These are phyloP conservation scores for Stenchaetothrips biformis DNA, from an alignment of 2,888 invertebrate genomes.

Conservation along the genomic window DNA sequence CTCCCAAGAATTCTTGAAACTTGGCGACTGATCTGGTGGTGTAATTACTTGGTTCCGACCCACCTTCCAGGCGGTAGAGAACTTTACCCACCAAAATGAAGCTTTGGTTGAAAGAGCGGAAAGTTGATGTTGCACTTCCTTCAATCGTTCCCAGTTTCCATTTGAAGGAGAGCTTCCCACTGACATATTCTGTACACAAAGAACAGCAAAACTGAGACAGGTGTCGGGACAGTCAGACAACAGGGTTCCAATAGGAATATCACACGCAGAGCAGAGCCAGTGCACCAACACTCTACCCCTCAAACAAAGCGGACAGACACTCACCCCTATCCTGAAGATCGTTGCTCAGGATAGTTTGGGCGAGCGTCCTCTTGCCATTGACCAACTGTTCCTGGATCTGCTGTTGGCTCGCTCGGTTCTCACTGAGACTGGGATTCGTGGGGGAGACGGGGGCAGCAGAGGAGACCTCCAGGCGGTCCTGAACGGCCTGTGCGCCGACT, in stretches of 20 bases:
- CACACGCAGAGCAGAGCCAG: neutral
- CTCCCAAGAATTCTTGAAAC: neutral
- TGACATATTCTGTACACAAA: neutral
- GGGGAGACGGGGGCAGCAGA: too few relatives aligned
- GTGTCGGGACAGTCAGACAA: neutral
- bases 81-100: constrained; percentile 2
- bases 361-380: neutral
- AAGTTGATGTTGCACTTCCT: neutral
- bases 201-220: neutral
- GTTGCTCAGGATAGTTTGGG: neutral
- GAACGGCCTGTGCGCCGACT: too few relatives aligned
- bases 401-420: neutral
- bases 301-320: neutral
- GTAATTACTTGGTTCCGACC: neutral
- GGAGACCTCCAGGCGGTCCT: too few relatives aligned
- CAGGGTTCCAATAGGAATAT: neutral
- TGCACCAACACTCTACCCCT: neutral
- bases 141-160: neutral
- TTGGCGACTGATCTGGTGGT: neutral
- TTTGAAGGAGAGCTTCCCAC: neutral
- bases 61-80: neutral
- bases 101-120: constrained; percentile 6
- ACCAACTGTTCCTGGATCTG: neutral
- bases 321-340: neutral
- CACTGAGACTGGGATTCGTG: too few relatives aligned